Percentiles rank a stretch among this genome's conserved stretches.
phyloP scores from a whole-genome alignment of 2,797 vertebrate species.

The Synaphobranchus kaupii region DNA sequence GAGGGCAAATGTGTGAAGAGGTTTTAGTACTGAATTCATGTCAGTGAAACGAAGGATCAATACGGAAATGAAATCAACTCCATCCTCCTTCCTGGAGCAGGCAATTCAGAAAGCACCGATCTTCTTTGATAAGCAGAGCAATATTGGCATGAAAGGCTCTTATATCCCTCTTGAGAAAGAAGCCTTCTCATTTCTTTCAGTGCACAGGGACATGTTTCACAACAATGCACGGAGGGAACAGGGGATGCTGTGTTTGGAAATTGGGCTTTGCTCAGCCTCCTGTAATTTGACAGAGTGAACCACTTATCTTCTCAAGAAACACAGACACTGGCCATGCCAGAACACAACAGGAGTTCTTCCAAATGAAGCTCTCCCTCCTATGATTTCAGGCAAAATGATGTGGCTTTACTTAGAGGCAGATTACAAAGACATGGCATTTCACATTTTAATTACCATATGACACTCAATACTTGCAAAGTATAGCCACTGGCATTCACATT shows the following conservation, averaged over 20 bases:
- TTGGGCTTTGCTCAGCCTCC: background rate
- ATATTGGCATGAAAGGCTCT: background rate
- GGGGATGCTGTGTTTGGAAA: background rate
- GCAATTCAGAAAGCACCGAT: background rate
- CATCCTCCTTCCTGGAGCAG: background rate
- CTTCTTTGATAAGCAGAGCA: conserved; percentile 11
- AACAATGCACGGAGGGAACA: background rate
- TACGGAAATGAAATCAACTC: conserved; percentile 15
- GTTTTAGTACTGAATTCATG: background rate
- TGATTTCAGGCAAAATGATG: conserved; percentile 3
- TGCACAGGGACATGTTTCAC: background rate
- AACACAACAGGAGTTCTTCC: background rate
- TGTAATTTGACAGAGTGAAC: conserved; percentile 12
- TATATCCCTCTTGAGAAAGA: conserved; percentile 7
- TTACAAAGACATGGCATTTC: background rate
- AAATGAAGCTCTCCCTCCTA: background rate
- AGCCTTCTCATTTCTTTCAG: background rate
- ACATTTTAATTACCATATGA: background rate
- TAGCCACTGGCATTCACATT: background rate
- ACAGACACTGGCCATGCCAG: background rate
- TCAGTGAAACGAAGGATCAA: conserved; percentile 2
- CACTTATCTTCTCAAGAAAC: background rate
- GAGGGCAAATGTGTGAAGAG: conserved; percentile 1
- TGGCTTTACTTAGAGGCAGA: background rate
- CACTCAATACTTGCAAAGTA: background rate